A percentile compares a stretch with the other conserved stretches of the same genome.
Conservation (phyloP, 2,888 invertebrate genomes). For the Lacanobia wlatinum region DNA sequence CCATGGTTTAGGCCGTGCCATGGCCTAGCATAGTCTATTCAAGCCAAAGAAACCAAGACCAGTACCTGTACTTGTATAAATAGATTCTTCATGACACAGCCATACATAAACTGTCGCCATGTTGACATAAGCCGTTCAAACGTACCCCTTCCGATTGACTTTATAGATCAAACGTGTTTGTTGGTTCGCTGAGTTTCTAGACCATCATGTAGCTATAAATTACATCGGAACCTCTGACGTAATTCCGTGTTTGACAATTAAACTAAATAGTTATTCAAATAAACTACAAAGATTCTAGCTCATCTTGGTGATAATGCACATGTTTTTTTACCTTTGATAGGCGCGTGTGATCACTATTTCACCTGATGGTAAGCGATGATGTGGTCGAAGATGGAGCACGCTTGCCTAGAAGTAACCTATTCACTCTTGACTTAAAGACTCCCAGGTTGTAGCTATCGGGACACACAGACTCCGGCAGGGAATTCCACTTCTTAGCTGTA, state of each 20-base stretch:
- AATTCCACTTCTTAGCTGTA: no score
- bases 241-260: background rate
- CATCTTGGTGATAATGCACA: no score
- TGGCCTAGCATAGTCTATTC: background rate
- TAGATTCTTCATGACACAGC: constrained; percentile 9
- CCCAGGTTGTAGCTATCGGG: no score
- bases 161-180: constrained; percentile 29
- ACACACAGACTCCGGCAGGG: no score
- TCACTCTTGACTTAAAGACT: no score
- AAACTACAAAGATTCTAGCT: no score
- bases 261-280: background rate
- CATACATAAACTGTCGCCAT: background rate
- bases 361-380: no score
- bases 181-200: constrained; percentile 10
- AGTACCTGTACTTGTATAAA: background rate
- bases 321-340: no score
- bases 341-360: no score
- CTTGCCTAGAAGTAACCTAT: no score
- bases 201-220: constrained; percentile 1
- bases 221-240: background rate
- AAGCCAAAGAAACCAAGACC: background rate
- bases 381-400: no score
- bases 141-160: constrained; percentile 16
- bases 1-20: no score
- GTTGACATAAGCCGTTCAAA: constrained; percentile 15